Conservation (phyloP, 2,113 vertebrate genomes). For the Erythrocercus mccallii region DNA sequence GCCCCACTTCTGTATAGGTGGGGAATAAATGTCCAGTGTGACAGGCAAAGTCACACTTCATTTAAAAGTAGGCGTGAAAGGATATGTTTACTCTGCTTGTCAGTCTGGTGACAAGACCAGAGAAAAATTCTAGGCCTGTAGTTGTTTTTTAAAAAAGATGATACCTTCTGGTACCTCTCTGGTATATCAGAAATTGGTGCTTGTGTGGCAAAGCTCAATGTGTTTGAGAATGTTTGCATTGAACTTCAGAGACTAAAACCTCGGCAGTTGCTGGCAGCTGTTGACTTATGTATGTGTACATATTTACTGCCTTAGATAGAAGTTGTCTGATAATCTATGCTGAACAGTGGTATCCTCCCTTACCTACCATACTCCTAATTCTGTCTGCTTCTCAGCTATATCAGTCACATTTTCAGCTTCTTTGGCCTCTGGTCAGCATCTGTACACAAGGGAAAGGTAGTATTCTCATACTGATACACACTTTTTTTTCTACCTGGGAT, state of each 20-base stretch:
- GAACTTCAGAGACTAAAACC: not conserved
- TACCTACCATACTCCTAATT: not conserved
- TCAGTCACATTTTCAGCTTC: not conserved
- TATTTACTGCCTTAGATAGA: not conserved
- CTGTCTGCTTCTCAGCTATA: not conserved
- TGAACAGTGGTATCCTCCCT: not conserved
- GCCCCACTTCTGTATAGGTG: not conserved
- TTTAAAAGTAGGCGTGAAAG: not conserved
- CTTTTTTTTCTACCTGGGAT: not conserved
- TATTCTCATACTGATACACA: not conserved
- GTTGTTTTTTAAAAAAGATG: not conserved
- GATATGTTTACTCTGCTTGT: not conserved
- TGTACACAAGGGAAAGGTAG: not conserved
- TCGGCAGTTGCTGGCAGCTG: not conserved
- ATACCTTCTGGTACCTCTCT: not conserved
- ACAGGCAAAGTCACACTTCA: not conserved
- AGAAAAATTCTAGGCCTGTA: not conserved
- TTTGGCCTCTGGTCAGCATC: not conserved
- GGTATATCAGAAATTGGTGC: not conserved
- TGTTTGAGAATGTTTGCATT: not conserved
- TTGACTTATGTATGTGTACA: not conserved
- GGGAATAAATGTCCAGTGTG: not conserved
- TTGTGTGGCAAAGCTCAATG: not conserved
- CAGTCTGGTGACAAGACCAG: not conserved
- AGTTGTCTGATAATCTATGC: not conserved